Percentiles rank a stretch among this genome's conserved stretches.
Conservation (phyloP, 30 jellyfish, hydroid and myxozoan genomes). For the Rhopilema esculentum region DNA sequence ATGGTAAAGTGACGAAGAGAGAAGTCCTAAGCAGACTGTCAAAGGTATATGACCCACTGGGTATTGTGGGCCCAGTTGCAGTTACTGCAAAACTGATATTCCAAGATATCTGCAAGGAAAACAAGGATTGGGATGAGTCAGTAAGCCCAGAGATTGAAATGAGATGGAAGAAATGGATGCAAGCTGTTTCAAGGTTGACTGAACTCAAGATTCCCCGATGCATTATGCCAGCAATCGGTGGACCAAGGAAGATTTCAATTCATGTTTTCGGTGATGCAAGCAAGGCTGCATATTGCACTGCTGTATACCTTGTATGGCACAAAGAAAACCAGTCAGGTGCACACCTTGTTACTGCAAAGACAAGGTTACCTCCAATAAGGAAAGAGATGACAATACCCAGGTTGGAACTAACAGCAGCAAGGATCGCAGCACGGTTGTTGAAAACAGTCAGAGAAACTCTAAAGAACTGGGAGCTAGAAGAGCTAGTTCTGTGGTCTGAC, state of each 20-base stretch:
- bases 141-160: conserved; percentile 40
- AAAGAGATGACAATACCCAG: conserved; percentile 46
- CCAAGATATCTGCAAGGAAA: conserved; percentile 54
- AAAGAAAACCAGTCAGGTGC: conserved; percentile 18
- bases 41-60: conserved; percentile 59
- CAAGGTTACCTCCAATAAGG: conserved; percentile 36
- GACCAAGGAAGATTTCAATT: conserved; percentile 8
- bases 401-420: conserved; percentile 53
- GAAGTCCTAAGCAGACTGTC: conserved; percentile 43
- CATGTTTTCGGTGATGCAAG: conserved; percentile 56
- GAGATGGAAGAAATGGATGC: conserved; percentile 45
- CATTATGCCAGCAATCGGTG: conserved; percentile 33
- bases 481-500: conserved; percentile 32
- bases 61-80: conserved; percentile 52
- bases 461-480: conserved; percentile 46
- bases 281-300: conserved; percentile 28
- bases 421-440: conserved; percentile 53
- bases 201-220: conserved; percentile 37
- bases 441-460: conserved; percentile 34
- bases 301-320: conserved; percentile 42
- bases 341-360: conserved; percentile 44
- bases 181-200: conserved; percentile 11
- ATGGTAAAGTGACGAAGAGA: conserved; percentile 35
- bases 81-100: conserved; percentile 40
- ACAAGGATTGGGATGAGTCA: conserved; percentile 49